phyloP scores from a whole-genome alignment of 2,888 invertebrate genomes.

The Epistrophe eligans region DNA sequence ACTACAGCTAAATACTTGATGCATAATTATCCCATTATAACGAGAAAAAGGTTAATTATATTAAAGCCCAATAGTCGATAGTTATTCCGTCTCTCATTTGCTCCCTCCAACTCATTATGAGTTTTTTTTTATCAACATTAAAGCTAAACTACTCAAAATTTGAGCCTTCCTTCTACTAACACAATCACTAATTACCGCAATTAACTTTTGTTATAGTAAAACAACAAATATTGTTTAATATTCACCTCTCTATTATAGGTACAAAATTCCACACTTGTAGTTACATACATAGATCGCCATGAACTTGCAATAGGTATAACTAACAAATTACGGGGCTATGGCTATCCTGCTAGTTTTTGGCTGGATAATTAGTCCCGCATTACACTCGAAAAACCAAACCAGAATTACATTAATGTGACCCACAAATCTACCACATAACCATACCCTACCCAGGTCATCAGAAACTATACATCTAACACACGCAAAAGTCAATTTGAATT shows the following conservation, averaged over 20 bases:
- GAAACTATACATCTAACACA: not conserved
- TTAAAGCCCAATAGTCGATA: not conserved
- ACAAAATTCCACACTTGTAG: not conserved
- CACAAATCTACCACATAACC: conserved; percentile 6
- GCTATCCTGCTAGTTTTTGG: conserved; percentile 34
- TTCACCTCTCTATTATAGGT: not conserved
- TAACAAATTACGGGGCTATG: conserved; percentile 51
- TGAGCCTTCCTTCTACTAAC: not conserved
- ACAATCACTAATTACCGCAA: conserved; percentile 48
- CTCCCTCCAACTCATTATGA: not conserved
- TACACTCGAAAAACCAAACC: conserved; percentile 49
- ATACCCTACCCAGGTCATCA: not conserved
- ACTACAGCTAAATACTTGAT: not conserved
- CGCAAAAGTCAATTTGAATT: conserved; percentile 66
- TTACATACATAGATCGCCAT: not conserved
- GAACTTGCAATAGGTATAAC: conserved; percentile 12
- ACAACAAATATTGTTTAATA: conserved; percentile 34
- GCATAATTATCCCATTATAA: not conserved
- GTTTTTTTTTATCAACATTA: not conserved
- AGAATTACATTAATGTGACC: conserved; percentile 56
- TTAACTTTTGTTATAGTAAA: conserved; percentile 49
- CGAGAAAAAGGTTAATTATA: not conserved
- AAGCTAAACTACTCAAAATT: not conserved
- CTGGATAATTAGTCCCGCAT: conserved; percentile 51
- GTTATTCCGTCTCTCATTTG: not conserved